Evolutionary conservation across 2,888 invertebrate genomes (phyloP).

Genomic region (Phortica okadai): DNA sequence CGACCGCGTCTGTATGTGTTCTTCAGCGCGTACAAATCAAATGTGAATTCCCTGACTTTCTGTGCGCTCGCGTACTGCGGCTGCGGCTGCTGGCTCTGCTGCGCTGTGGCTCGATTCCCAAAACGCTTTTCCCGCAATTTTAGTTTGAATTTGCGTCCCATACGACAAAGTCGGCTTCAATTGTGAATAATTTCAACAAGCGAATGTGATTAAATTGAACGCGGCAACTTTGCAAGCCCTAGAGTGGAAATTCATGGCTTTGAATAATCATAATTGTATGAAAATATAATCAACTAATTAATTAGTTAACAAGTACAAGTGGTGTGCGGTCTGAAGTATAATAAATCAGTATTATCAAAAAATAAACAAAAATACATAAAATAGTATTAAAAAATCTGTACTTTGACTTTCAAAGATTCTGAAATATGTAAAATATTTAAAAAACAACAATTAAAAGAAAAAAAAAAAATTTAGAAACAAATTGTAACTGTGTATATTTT

Average conservation of each 20-base stretch:
- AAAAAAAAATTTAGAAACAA: no score
- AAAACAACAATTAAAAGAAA: no score
- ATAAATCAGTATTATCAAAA: neutral
- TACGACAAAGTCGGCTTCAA: slow-evolving; percentile 74
- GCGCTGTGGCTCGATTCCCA: slow-evolving; percentile 66
- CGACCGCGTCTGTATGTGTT: neutral
- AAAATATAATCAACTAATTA: neutral
- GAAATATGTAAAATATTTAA: no score
- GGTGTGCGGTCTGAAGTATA: neutral
- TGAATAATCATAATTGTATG: slow-evolving; percentile 16
- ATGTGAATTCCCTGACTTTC: neutral
- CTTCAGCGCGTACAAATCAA: slow-evolving; percentile 34
- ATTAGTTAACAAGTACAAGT: no score
- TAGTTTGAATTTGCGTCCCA: slow-evolving; percentile 76
- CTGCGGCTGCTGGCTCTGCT: slow-evolving; percentile 42
- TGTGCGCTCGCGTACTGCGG: slow-evolving; percentile 19
- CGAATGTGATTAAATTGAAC: slow-evolving; percentile 12
- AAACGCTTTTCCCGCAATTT: slow-evolving; percentile 74
- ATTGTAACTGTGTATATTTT: no score
- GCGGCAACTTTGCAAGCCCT: neutral
- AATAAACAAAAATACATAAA: neutral
- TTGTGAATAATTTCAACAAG: slow-evolving; percentile 47
- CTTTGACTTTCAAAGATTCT: no score
- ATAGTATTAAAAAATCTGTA: neutral
- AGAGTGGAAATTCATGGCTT: neutral